A percentile compares a stretch with the other conserved stretches of the same genome.
Evolutionary conservation across 2,797 vertebrate genomes (phyloP).

Genomic region (Thamnophis elegans): DNA sequence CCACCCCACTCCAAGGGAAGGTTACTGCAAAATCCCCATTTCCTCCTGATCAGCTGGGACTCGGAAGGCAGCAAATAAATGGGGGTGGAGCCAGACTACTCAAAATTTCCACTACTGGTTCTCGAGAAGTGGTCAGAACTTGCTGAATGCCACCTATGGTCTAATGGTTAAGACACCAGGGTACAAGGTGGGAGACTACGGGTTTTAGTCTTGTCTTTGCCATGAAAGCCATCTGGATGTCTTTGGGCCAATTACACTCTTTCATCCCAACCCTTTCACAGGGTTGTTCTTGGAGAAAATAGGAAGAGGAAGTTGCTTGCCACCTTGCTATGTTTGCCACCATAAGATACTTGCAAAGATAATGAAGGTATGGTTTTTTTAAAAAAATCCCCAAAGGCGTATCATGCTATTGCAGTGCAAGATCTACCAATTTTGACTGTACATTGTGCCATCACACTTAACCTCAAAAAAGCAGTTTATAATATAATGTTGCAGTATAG

Average conservation of each 20-base stretch:
- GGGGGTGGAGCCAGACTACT: too few species aligned
- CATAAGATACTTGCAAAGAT: background rate
- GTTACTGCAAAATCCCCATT: too few species aligned
- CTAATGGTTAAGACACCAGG: too few species aligned
- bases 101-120: too few species aligned
- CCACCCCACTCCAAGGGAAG: too few species aligned
- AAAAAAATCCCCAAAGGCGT: background rate
- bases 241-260: background rate
- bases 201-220: background rate
- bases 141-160: too few species aligned
- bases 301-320: background rate
- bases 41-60: too few species aligned
- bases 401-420: background rate
- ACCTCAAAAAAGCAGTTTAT: background rate
- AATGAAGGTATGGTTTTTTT: background rate
- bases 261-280: background rate
- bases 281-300: background rate
- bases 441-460: background rate
- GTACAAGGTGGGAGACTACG: too few species aligned
- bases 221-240: background rate
- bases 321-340: background rate
- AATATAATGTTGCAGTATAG: background rate
- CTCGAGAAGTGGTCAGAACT: too few species aligned
- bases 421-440: background rate
- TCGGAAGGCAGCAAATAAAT: too few species aligned